Base-by-base conservation (phyloP, 2,888 invertebrate species). In the Epirrhoe alternata region DNA sequence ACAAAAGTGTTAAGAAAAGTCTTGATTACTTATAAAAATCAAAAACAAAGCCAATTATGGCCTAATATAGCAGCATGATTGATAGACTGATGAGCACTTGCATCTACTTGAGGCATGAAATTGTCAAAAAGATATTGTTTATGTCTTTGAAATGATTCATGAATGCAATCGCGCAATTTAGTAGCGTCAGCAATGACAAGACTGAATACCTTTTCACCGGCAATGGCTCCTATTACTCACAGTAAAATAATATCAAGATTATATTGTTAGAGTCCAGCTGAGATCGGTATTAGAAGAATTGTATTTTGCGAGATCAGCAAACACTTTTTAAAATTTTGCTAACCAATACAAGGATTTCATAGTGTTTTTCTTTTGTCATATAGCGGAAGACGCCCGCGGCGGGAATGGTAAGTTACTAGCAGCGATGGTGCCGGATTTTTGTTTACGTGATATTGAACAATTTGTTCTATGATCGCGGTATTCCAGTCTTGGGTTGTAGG, bases 261-360 rank as follows among this genome's bases (percentile, higher is more conserved):
- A 7, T 38, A 10, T 10, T 10, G 38, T 8, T 38, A 5, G 38
- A 42, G 12, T 42, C 12, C 12, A 42, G 12, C 4, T 42, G 38
- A 42, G 38, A 42, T 42, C 38, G 38, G 38, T 12, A 42, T 42
- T 42, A 42, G 12, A 42, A 4, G 10, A 42, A 42, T 33, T 33
- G 33, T 33, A 33, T 7, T 7, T 7, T 33, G 33, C 7, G 7
- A 33, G 33, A 33, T 33, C 33, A 7, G 33, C 33, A 33, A 35
- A 47, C 6, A 14, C 2, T 6, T 45, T 0, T 45, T 14, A 14
- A 47, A 16, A 47, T 47, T 1, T 16, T 5, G 14, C 17, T 51
- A 61, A 54, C 52, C 33, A 59, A 42, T 58, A 73, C 60, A 55
- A 52, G 51, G 63, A 54, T 62, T 69, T 71, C 66, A 68, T 65